Percentiles rank a stretch among this genome's conserved stretches.
Conservation (phyloP, 2,797 vertebrate species). For the Picus viridis region DNA sequence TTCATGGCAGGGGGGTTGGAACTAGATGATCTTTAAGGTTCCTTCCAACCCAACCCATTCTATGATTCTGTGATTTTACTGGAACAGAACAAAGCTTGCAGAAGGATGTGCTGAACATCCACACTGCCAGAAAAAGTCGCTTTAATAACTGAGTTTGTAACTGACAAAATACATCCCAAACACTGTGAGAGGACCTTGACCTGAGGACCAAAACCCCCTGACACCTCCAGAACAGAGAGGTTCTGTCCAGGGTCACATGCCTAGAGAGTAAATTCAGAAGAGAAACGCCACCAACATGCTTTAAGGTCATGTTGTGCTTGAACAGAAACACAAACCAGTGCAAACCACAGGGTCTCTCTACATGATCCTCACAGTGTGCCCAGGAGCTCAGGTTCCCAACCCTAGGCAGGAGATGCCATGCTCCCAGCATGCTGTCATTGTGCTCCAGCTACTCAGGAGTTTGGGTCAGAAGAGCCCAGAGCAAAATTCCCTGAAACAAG, state of each 20-base stretch:
- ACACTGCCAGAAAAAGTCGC: background rate
- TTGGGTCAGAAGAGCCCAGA: background rate
- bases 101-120: background rate
- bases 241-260: background rate
- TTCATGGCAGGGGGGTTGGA: no score
- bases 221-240: background rate
- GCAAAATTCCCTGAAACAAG: fast-evolving
- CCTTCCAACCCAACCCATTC: no score
- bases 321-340: background rate
- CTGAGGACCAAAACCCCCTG: background rate
- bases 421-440: background rate
- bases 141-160: background rate
- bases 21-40: no score
- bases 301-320: background rate
- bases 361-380: background rate
- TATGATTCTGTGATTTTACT: background rate
- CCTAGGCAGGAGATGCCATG: background rate
- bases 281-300: background rate
- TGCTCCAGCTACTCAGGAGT: background rate
- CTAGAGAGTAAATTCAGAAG: background rate
- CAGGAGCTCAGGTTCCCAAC: background rate
- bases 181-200: background rate
- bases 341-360: background rate
- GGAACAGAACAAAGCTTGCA: background rate
- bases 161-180: background rate